Base-by-base conservation (phyloP, 1,140 invertebrate genomes). In the Pygmarrhopalites habei region DNA sequence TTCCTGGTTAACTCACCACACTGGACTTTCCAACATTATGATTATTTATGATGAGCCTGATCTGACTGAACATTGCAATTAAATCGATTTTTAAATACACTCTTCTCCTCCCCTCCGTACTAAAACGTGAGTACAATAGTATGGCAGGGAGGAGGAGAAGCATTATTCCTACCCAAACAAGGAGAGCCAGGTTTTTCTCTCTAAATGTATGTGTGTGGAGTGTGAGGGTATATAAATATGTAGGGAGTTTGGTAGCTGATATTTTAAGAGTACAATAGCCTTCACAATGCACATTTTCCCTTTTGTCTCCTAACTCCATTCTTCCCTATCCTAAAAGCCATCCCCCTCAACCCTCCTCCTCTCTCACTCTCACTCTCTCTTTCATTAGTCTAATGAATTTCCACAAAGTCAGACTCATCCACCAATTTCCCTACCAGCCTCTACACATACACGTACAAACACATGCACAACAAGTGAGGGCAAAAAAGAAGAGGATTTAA, bases 61-160 rank as follows among this genome's bases (percentile, higher is more conserved):
- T 39, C 35, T 10, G 35, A 7, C 35, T 17, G 17, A 10, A 7
- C 35, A 59, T 59, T 59, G 17, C 26, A 60, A 51, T 60, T 29
- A 52, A 30, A 60, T 60, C 47, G 58, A 60, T 60, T 60, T 60
- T 51, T 60, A 51, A 51, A 60, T 60, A 35, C 46, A 23, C 12
- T n/a, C 26, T 35, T 49, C 2, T 52, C 46, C 23, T 15, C 21
- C 46, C 21, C 10, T 19, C 46, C 17, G 10, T 10, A 39, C 7
- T 39, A 7, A 39, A 10, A 39, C 17, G 17, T 39, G 17, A 39
- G 7, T 17, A 39, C 10, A 39, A 7, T 10, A 39, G 35, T 39
- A 17, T 17, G 23, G 30, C 19, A 12, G 10, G 26, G 26, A n/a
- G n/a, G n/a, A n/a, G n/a, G n/a, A n/a, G n/a, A n/a, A n/a, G n/a